phyloP scores from a whole-genome alignment of 1,140 invertebrate genomes.

The Nixonia krombeini region DNA sequence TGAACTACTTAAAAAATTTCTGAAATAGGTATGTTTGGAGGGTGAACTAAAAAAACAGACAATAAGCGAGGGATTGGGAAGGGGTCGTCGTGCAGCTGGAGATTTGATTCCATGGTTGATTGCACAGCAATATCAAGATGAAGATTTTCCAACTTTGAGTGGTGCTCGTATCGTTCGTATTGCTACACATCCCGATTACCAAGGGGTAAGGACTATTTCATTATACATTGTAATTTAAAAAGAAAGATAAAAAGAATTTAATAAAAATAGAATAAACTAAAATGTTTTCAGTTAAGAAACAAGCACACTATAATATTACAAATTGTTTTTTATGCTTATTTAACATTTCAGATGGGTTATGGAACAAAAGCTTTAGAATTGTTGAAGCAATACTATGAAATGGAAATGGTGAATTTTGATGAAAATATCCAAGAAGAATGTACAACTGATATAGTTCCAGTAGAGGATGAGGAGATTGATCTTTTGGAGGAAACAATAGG shows the following conservation, averaged over 20 bases:
- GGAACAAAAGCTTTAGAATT: slow-evolving; percentile 88
- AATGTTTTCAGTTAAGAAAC: too few species aligned
- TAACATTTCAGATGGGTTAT: slow-evolving; percentile 89
- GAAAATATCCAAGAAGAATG: slow-evolving; percentile 71
- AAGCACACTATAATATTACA: too few species aligned
- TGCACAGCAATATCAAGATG: slow-evolving; percentile 95
- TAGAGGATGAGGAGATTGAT: slow-evolving; percentile 74
- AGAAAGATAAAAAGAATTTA: too few species aligned
- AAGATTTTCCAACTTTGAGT: slow-evolving; percentile 91
- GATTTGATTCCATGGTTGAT: slow-evolving; percentile 99
- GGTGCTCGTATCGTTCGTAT: slow-evolving; percentile 96
- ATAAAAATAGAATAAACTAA: too few species aligned
- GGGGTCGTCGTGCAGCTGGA: slow-evolving; percentile 92
- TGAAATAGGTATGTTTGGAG: slow-evolving; percentile 94
- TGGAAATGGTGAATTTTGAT: slow-evolving; percentile 81
- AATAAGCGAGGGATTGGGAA: slow-evolving; percentile 83
- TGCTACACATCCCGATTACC: slow-evolving; percentile 98
- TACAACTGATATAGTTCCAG: slow-evolving; percentile 69
- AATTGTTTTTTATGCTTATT: slow-evolving; percentile 10
- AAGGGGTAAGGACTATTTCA: too few species aligned
- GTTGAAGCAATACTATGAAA: slow-evolving; percentile 90
- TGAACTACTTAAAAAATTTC: too few species aligned
- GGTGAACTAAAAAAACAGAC: slow-evolving; percentile 90
- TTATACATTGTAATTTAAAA: too few species aligned
- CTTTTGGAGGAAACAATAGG: slow-evolving; percentile 77